These are phyloP conservation scores for Steatornis caripensis DNA, from an alignment of 2,113 vertebrate genomes.

Conservation along the genomic window DNA sequence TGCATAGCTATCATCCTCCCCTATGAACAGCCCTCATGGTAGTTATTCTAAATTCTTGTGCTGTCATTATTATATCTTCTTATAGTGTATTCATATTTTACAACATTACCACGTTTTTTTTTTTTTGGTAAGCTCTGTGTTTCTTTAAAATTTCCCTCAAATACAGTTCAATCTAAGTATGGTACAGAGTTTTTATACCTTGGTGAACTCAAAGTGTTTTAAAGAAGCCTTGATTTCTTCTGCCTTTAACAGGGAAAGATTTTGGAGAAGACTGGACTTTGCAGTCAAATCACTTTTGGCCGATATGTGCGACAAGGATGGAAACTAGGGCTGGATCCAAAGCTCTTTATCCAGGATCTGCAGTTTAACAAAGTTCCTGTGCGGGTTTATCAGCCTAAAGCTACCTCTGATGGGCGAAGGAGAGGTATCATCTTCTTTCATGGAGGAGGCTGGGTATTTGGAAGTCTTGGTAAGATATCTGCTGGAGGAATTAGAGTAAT, in stretches of 20 bases:
- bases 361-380: slow-evolving; percentile 76
- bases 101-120: not conserved
- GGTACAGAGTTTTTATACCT: not conserved
- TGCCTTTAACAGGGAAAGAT: slow-evolving; percentile 37
- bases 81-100: not conserved
- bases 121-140: not conserved
- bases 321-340: slow-evolving; percentile 50
- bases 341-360: slow-evolving; percentile 76
- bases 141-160: not conserved
- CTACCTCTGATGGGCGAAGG: slow-evolving; percentile 44
- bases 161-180: not conserved
- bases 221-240: not conserved
- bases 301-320: slow-evolving; percentile 61
- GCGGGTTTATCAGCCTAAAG: slow-evolving; percentile 80
- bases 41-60: not conserved
- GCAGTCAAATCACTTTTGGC: slow-evolving; percentile 73
- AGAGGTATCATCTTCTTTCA: slow-evolving; percentile 83
- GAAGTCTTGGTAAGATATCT: slow-evolving; percentile 80
- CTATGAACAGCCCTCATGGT: not conserved
- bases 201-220: not conserved
- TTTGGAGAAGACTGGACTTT: slow-evolving; percentile 69
- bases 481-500: not conserved
- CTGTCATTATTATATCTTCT: not conserved
- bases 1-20: not conserved
- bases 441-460: slow-evolving; percentile 78